These are phyloP conservation scores for Drosophila eohydei DNA, from an alignment of 2,888 invertebrate species.

Conservation along the genomic window DNA sequence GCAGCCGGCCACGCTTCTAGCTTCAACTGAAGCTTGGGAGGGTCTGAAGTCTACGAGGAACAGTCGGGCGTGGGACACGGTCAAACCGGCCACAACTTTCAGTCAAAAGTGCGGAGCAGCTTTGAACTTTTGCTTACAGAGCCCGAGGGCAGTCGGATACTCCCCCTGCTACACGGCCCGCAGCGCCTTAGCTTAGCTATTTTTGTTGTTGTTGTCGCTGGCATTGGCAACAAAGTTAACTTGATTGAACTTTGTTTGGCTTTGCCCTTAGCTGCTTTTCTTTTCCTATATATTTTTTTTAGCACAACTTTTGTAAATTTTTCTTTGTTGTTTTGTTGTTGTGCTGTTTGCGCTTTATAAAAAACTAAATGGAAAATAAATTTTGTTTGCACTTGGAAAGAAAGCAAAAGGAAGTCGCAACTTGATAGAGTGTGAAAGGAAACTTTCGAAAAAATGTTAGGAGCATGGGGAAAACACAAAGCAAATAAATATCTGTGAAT, in stretches of 20 bases:
- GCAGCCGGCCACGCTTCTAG: constrained; percentile 17
- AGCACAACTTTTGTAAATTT: constrained; percentile 30
- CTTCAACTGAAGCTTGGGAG: neutral
- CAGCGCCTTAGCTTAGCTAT: constrained; percentile 46
- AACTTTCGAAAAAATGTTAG: constrained; percentile 50
- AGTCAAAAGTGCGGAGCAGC: constrained; percentile 69
- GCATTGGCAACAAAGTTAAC: constrained; percentile 75
- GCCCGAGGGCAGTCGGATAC: constrained; percentile 2
- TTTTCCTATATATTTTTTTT: constrained; percentile 18
- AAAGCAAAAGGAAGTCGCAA: constrained; percentile 66
- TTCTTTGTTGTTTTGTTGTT: constrained; percentile 33
- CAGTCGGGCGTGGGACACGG: constrained; percentile 31
- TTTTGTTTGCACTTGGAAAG: constrained; percentile 75
- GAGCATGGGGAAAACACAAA: constrained; percentile 4
- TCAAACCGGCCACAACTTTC: constrained; percentile 70
- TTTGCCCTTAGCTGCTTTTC: constrained; percentile 71
- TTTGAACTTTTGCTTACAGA: constrained; percentile 64
- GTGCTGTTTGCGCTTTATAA: constrained; percentile 68
- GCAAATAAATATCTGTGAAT: constrained; percentile 13
- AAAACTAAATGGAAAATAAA: constrained; percentile 78
- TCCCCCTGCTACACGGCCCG: neutral
- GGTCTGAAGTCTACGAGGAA: neutral
- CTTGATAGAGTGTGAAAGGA: constrained; percentile 72
- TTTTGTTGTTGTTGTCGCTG: constrained; percentile 47
- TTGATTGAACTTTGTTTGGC: constrained; percentile 79